Percentiles rank a stretch among this genome's conserved stretches.
These are phyloP conservation scores for Fopius arisanus DNA, from an alignment of 1,140 invertebrate genomes.

Conservation along the genomic window DNA sequence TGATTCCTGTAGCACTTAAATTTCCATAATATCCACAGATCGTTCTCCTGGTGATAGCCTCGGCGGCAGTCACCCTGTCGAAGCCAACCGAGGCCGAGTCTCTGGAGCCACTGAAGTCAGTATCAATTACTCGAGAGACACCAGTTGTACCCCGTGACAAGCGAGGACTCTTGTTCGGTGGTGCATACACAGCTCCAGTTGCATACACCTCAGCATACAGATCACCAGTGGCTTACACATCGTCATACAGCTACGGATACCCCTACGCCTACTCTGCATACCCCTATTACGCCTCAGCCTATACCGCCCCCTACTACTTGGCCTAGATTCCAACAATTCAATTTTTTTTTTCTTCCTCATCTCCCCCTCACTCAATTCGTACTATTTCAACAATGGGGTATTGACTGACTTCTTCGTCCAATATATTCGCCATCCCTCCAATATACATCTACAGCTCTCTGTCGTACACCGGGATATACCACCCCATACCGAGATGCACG, in stretches of 20 bases:
- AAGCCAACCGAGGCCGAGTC: slow-evolving; percentile 48
- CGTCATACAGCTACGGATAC: slow-evolving; percentile 45
- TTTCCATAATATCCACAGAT: slow-evolving; percentile 17
- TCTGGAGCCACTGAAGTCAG: slow-evolving; percentile 42
- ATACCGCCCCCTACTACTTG: slow-evolving; percentile 47
- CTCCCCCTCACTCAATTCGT: neutral
- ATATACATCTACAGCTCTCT: neutral
- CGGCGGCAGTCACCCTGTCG: slow-evolving; percentile 42
- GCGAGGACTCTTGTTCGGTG: slow-evolving; percentile 43
- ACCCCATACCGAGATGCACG: neutral
- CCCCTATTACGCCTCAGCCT: slow-evolving; percentile 49
- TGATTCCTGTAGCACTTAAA: neutral
- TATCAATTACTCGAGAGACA: slow-evolving; percentile 17
- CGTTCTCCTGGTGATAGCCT: slow-evolving; percentile 43
- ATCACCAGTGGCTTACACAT: slow-evolving; percentile 37
- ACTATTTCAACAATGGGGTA: neutral
- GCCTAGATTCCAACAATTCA: slow-evolving; percentile 31
- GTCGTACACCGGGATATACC: neutral
- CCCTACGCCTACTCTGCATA: slow-evolving; percentile 47
- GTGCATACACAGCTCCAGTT: slow-evolving; percentile 52
- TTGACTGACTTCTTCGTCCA: neutral
- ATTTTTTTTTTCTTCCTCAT: neutral
- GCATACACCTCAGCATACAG: slow-evolving; percentile 45
- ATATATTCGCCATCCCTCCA: slow-evolving; percentile 8
- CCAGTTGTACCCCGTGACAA: slow-evolving; percentile 39